Evolutionary conservation across 2,797 vertebrate species (phyloP).

Genomic region (Gambelia wislizenii): DNA sequence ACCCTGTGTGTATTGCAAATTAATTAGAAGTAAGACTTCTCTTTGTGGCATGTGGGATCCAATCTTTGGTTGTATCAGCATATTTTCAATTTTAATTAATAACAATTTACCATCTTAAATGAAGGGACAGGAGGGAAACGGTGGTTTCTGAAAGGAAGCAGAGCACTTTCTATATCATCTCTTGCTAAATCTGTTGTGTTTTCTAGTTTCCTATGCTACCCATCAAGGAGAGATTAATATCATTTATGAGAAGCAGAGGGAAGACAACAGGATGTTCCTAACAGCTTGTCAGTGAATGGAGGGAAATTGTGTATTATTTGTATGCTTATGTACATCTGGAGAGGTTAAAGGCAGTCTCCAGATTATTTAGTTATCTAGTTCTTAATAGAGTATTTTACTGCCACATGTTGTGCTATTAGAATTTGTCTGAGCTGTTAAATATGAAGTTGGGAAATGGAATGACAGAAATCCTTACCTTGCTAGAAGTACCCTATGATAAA

Average conservation of each 20-base stretch:
- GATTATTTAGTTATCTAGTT: slow-evolving; percentile 4
- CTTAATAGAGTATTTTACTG: slow-evolving; percentile 44
- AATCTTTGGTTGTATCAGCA: slow-evolving; percentile 62
- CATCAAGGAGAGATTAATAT: slow-evolving; percentile 63
- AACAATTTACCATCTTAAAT: slow-evolving; percentile 63
- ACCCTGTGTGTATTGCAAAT: slow-evolving; percentile 73
- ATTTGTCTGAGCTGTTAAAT: neutral
- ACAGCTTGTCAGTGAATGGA: slow-evolving; percentile 68
- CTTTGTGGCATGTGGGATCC: slow-evolving; percentile 56
- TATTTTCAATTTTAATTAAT: slow-evolving; percentile 71
- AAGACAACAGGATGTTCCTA: slow-evolving; percentile 62
- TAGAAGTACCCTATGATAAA: neutral
- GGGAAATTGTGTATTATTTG: slow-evolving; percentile 62
- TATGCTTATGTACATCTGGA: slow-evolving; percentile 59
- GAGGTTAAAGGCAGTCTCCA: slow-evolving; percentile 49
- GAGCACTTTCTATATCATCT: slow-evolving; percentile 34
- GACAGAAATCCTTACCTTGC: neutral
- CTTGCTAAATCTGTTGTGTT: slow-evolving; percentile 57
- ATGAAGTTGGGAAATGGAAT: neutral
- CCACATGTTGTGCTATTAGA: slow-evolving; percentile 23
- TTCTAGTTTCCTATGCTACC: slow-evolving; percentile 61
- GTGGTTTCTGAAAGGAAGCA: slow-evolving; percentile 48
- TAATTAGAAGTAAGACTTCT: slow-evolving; percentile 66
- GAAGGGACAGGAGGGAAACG: slow-evolving; percentile 38
- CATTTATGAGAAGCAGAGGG: slow-evolving; percentile 54